phyloP scores from a whole-genome alignment of 1,140 invertebrate genomes.

The Penaeus chinensis region DNA sequence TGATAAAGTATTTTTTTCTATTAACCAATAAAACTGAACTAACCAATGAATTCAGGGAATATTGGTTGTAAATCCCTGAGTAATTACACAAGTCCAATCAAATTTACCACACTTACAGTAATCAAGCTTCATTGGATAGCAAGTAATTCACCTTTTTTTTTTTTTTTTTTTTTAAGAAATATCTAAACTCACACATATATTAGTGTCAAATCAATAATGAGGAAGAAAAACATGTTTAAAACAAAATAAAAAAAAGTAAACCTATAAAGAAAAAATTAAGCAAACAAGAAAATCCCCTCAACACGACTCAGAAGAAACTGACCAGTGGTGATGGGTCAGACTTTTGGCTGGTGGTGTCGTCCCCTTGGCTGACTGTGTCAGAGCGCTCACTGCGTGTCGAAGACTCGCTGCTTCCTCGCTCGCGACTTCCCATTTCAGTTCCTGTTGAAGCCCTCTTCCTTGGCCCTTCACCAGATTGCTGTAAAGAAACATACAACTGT shows the following conservation, averaged over 20 bases:
- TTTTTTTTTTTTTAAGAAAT: no score
- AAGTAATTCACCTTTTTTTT: no score
- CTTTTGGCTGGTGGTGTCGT: slow-evolving; percentile 69
- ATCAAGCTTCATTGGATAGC: no score
- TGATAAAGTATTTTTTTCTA: no score
- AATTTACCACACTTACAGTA: no score
- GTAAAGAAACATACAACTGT: slow-evolving; percentile 40
- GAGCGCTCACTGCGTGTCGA: slow-evolving; percentile 49
- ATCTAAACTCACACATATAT: no score
- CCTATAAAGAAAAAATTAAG: not conserved
- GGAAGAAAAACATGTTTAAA: no score
- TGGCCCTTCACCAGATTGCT: slow-evolving; percentile 71
- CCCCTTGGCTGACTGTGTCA: slow-evolving; percentile 61
- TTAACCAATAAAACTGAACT: no score
- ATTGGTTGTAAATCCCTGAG: no score
- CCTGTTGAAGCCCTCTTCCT: slow-evolving; percentile 74
- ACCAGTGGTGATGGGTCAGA: slow-evolving; percentile 80
- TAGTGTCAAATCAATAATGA: no score
- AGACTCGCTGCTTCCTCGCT: slow-evolving; percentile 60
- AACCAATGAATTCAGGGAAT: no score
- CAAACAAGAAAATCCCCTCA: not conserved
- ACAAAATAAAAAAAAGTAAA: not conserved
- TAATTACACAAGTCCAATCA: no score
- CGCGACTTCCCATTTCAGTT: slow-evolving; percentile 51
- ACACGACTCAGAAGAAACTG: slow-evolving; percentile 65